Base-by-base conservation (phyloP, 2,888 invertebrate genomes). In the Tribolium freemani region DNA sequence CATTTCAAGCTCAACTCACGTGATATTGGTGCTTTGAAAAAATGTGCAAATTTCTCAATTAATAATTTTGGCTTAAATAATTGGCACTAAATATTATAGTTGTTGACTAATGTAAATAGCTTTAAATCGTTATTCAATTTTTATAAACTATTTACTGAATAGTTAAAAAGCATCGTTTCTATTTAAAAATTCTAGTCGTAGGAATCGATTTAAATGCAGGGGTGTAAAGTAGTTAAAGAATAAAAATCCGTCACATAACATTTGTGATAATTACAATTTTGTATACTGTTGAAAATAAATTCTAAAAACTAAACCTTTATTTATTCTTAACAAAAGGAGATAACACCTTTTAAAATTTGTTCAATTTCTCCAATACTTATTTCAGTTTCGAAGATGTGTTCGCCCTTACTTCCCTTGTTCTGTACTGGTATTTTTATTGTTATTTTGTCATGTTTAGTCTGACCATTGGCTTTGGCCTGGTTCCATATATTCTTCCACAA, bases 211-310 rank as follows among this genome's bases (percentile, higher is more conserved):
- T 53, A 53, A 69, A 54, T 6, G 53, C 58, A 69, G 69, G 71
- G 71, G 66, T 71, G 71, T 71, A 57, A 54, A 57, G 46, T 71
- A 72, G 70, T 70, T 66, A 67, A 66, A 69, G 75, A 75, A 63
- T 71, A 74, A 71, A 80, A 80, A 80, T 84, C 84, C 84, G 84
- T 84, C 84, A 84, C 83, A 82, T 76, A 77, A 74, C 78, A 79
- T 82, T 73, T 85, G 85, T 85, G 85, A 85, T 85, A 78, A 80
- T 77, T 77, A 75, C 76, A 79, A 80, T 85, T 84, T 85, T 85
- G 81, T 84, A 85, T 84, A 83, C 80, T 82, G 84, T 84, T 83
- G 75, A 76, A 79, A 80, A 82, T 81, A 82, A 81, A 80, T 58
- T 71, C 75, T 72, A 75, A 77, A 78, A 80, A 51, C 5, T 5